Base-by-base conservation (phyloP, 2,888 invertebrate species). In the Ornithoptera alexandrae region DNA sequence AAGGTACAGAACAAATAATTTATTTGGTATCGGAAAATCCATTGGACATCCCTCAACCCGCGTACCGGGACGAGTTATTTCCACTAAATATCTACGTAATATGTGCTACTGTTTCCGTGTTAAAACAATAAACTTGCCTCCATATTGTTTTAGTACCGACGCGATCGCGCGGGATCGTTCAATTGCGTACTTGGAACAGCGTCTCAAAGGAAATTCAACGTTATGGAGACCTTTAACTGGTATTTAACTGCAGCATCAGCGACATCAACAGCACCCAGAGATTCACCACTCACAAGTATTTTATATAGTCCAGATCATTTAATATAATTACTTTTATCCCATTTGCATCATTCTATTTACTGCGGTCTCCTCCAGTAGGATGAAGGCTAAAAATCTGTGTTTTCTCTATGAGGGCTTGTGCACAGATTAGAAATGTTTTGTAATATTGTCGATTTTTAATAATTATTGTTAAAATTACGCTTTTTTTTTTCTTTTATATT, bases 111-210 rank as follows among this genome's bases (percentile, higher is more conserved):
- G 66, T 72, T 73, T 73, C 73, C 73, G 70, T 57, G 69, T 73
- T 66, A 72, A 62, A 68, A 72, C 70, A 72, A 72, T 72, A 73
- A 72, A 72, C 72, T 69, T n/a, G 56, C 30, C 65, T 66, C 70
- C 67, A 69, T 72, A 68, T 72, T 67, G 65, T 72, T 72, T 70
- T 70, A 70, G 67, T 63, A 42, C 62, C 68, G 67, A 66, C 70
- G 69, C 36, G 57, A 70, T 58, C 63, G 62, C 62, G 63, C 68
- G 67, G 64, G 53, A 62, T 65, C 50, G 53, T 71, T 68, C 71
- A 69, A 73, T 73, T 71, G 69, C 69, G 72, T 71, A 68, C 69
- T 71, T 70, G 61, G 61, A 58, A 36, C 42, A 15, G 69, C 63
- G 58, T 62, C 72, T 69, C 73, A 73, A 71, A 72, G 69, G 70